phyloP scores from a whole-genome alignment of 2,113 vertebrate species.

The Eolophus roseicapilla region DNA sequence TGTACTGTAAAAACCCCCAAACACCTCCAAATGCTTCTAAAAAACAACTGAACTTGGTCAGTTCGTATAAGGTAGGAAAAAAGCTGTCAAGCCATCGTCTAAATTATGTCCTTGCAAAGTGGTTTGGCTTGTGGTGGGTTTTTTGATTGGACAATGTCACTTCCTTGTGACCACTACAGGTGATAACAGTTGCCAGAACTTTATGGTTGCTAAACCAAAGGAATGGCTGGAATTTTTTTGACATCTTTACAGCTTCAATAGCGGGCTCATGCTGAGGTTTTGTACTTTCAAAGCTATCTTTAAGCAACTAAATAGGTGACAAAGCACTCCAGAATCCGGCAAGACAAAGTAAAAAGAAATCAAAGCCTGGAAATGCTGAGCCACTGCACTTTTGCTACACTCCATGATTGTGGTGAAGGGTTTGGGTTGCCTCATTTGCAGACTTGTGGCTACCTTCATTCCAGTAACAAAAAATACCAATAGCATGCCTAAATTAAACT shows the following conservation, averaged over 20 bases:
- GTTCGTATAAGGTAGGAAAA: not conserved
- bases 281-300: conserved; percentile 33
- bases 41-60: not conserved
- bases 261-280: conserved; percentile 29
- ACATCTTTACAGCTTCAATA: conserved; percentile 20
- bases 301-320: conserved; percentile 42
- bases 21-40: not conserved
- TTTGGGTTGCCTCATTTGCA: conserved; percentile 28
- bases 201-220: conserved; percentile 53
- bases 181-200: conserved; percentile 55
- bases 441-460: conserved; percentile 23
- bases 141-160: conserved; percentile 22
- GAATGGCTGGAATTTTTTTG: conserved; percentile 57
- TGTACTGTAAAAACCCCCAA: not conserved
- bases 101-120: conserved; percentile 29
- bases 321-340: conserved; percentile 17
- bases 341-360: not conserved
- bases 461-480: conserved; percentile 41
- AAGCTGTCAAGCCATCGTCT: not conserved
- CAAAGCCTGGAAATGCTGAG: conserved; percentile 10
- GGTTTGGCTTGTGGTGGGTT: conserved; percentile 11
- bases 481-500: conserved; percentile 51
- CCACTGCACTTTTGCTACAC: not conserved
- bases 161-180: conserved; percentile 60
- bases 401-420: not conserved